Base-by-base conservation (phyloP, 2,888 invertebrate species). In the Melanchra persicariae region DNA sequence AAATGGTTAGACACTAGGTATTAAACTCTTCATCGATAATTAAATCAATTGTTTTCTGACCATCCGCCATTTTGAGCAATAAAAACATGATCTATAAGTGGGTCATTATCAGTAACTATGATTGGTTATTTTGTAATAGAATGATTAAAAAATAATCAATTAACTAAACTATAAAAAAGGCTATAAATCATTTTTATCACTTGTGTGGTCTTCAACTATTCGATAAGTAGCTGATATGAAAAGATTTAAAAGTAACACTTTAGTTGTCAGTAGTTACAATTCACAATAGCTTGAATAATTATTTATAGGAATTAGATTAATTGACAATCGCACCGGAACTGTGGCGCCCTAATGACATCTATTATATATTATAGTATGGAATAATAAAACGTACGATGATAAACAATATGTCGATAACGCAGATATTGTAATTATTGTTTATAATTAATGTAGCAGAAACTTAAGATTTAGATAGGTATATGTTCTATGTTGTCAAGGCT, bases 321-420 rank as follows among this genome's bases (percentile, higher is more conserved):
- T 54, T 61, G 52, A 58, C 64, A 67, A 81, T 77, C 49, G 15
- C 26, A 52, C 7, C 82, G 79, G 79, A 79, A 79, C 55, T 71
- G 2, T 54, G 71, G 77, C 61, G 81, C 77, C 80, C 26, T 52
- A 54, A 22, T 65, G 57, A 51, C 52, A 61, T 71, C 22, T 57
- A 60, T 34, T 60, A 47, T 74, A 64, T 51, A 22, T 26, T 49
- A 47, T 10, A 43, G 10, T 1, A 19, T 26, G n/a, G 12, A 30
- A 51, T 58, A 26, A 72, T 64, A 67, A 49, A 51, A 49, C 54
- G 45, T 22, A 24, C 52, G 1, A 37, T 69, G 47, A 81, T 79
- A 67, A 67, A 54, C 34, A 40, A 55, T 30, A 15, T 66, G 43
- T 54, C 22, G 60, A 64, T 79, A 67, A 67, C 10, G 26, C 49